Evolutionary conservation across 2,888 invertebrate species (phyloP).

Genomic region (Augochlorella aurata): DNA sequence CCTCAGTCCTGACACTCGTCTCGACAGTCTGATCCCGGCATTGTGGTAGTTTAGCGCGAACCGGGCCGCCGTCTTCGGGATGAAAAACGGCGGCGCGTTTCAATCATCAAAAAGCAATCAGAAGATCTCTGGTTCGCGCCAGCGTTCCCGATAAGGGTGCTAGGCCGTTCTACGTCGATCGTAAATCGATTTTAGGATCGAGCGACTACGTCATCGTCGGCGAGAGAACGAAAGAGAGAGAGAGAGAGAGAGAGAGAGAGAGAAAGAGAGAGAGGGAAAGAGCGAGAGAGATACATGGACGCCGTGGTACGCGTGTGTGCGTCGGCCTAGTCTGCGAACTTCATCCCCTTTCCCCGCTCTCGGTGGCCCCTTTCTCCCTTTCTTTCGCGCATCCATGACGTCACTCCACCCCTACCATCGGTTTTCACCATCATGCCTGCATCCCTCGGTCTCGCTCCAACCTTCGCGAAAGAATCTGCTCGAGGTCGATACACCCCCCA

Average conservation of each 20-base stretch:
- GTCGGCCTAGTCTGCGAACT: constrained; percentile 65
- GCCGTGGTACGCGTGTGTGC: constrained; percentile 35
- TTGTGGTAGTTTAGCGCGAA: not conserved
- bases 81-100: constrained; percentile 16
- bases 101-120: constrained; percentile 47
- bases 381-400: constrained; percentile 67
- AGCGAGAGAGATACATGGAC: constrained; percentile 18
- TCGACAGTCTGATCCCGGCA: constrained; percentile 12
- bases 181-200: constrained; percentile 61
- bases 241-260: not conserved
- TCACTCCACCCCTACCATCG: constrained; percentile 58
- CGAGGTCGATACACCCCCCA: constrained; percentile 76
- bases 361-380: constrained; percentile 44
- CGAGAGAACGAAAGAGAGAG: not conserved
- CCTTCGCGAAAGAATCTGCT: constrained; percentile 73
- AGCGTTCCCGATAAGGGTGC: constrained; percentile 5
- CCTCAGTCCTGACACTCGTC: not conserved
- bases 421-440: constrained; percentile 29
- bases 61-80: not conserved
- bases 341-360: constrained; percentile 46
- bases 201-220: constrained; percentile 33
- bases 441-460: not conserved
- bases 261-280: not conserved
- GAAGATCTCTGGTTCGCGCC: constrained; percentile 25
- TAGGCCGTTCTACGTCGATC: constrained; percentile 19